These are phyloP conservation scores for Temnopleurus reevesii DNA, from an alignment of 53 echinoderm and acorn worm genomes.

Conservation along the genomic window DNA sequence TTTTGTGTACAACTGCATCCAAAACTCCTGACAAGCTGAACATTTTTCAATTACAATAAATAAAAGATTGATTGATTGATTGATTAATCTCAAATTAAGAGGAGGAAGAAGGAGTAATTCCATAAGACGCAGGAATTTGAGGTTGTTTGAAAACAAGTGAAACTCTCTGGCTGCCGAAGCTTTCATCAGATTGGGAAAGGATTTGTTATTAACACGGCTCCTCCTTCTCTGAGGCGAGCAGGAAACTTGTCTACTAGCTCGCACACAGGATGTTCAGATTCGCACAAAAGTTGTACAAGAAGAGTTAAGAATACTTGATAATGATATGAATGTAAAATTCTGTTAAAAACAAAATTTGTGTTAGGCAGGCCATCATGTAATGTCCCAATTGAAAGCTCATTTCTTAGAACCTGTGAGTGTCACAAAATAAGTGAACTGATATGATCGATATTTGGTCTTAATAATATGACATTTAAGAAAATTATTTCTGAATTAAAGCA, in stretches of 20 bases:
- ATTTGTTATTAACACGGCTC: background rate
- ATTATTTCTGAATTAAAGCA: too few relatives aligned
- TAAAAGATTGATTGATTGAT: background rate
- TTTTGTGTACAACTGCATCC: background rate
- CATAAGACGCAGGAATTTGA: background rate
- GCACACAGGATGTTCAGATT: too few relatives aligned
- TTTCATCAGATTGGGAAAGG: constrained; percentile 8
- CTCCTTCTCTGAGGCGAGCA: background rate
- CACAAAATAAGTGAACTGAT: too few relatives aligned
- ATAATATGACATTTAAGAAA: too few relatives aligned
- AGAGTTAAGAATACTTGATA: too few relatives aligned
- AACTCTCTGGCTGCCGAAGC: constrained; percentile 11
- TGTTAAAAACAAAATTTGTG: too few relatives aligned
- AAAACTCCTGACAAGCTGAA: background rate
- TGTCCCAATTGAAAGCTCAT: too few relatives aligned
- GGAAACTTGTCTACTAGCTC: background rate
- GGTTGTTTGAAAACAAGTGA: background rate
- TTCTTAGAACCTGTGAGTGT: too few relatives aligned
- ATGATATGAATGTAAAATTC: too few relatives aligned
- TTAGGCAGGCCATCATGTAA: too few relatives aligned
- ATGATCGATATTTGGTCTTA: too few relatives aligned
- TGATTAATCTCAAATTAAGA: constrained; percentile 5
- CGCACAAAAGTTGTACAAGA: too few relatives aligned
- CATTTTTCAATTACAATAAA: background rate
- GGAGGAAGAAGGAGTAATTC: background rate